Evolutionary conservation across 2,797 vertebrate genomes (phyloP).

Genomic region (Bovichtus diacanthus): DNA sequence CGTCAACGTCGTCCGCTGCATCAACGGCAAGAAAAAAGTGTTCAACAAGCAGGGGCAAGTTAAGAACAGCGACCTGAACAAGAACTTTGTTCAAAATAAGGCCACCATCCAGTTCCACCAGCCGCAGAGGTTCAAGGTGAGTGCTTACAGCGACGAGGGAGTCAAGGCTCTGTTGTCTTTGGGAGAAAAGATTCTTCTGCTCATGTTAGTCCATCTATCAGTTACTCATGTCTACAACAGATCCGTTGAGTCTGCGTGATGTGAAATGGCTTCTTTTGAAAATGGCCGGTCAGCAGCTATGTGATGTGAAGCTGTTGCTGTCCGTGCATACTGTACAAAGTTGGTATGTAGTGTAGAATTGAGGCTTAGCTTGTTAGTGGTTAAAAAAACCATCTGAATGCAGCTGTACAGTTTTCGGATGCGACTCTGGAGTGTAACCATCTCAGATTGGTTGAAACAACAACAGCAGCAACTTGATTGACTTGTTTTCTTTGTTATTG

Average conservation of each 20-base stretch:
- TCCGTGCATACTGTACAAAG: too few relatives aligned
- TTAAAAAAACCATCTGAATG: too few relatives aligned
- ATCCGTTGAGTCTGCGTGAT: too few relatives aligned
- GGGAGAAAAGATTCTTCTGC: background rate
- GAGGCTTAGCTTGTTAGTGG: too few relatives aligned
- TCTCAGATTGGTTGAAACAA: background rate
- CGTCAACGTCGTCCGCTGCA: constrained; percentile 88
- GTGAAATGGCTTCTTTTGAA: too few relatives aligned
- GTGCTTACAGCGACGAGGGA: too few relatives aligned
- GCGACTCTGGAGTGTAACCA: background rate
- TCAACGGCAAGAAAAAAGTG: constrained; percentile 88
- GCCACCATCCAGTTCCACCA: constrained; percentile 96
- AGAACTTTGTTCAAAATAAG: constrained; percentile 88
- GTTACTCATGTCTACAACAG: background rate
- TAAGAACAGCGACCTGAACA: constrained; percentile 86
- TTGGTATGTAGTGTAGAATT: too few relatives aligned
- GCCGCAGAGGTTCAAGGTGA: constrained; percentile 95
- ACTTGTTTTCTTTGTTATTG: too few relatives aligned
- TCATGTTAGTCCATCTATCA: background rate
- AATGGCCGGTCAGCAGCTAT: too few relatives aligned
- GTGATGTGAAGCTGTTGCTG: too few relatives aligned
- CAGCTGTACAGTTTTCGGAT: background rate
- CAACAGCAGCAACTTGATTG: too few relatives aligned
- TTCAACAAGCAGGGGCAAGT: constrained; percentile 89
- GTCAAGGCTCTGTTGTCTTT: background rate